phyloP scores from a whole-genome alignment of 2,888 invertebrate genomes.

The Morinoia aosen region DNA sequence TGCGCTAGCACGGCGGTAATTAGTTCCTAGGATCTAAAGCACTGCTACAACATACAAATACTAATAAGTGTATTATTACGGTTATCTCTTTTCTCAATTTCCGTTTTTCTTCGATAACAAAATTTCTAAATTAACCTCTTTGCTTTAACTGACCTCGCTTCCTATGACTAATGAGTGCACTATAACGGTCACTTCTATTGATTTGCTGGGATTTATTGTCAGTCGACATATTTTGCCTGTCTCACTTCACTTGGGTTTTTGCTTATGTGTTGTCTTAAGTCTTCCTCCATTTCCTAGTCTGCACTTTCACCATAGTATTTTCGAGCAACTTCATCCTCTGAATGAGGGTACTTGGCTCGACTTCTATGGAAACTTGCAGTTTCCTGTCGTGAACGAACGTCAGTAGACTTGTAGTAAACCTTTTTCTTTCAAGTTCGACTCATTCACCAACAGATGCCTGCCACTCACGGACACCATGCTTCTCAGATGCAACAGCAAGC shows the following conservation, averaged over 20 bases:
- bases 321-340: neutral
- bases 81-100: neutral
- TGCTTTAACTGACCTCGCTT: neutral
- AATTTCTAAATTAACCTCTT: neutral
- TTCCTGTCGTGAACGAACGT: neutral
- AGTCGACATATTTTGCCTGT: neutral
- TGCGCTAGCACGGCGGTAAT: no score
- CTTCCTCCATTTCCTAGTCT: neutral
- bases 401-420: neutral
- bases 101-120: neutral
- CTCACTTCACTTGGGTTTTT: neutral
- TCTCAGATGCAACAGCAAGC: neutral
- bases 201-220: neutral
- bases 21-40: no score
- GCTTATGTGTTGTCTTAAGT: neutral
- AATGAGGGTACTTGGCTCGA: neutral
- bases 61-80: neutral
- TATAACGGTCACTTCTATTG: neutral
- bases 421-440: constrained; percentile 12
- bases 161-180: neutral
- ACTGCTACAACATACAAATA: neutral
- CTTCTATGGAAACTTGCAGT: neutral
- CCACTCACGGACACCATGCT: neutral
- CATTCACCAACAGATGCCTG: neutral
- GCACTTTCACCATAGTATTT: neutral